Evolutionary conservation across 2,888 invertebrate genomes (phyloP), one percentile per base, ranked within the genome.

Genomic region (Eucera pruinosa): DNA sequence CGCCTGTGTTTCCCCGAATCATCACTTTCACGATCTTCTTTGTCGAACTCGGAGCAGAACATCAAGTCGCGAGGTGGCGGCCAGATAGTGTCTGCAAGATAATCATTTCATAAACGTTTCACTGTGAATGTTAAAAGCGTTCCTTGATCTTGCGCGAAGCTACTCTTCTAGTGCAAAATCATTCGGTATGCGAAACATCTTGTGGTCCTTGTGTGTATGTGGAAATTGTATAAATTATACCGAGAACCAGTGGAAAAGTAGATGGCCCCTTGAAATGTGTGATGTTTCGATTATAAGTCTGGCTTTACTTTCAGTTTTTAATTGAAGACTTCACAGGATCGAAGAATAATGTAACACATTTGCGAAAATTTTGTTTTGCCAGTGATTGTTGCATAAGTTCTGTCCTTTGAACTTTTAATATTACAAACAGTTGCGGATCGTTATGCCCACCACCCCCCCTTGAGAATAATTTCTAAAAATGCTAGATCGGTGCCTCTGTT

Each of bases 61-160:
- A 87, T 83, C 50, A 85, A 82, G 41, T 88, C 85, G 61, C 76
- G 81, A 18, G 87, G 83, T 47, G 88, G 77, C 66, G 89, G 89
- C 89, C 89, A 89, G 64, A 88, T 85, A 43, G 50, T 85, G 36
- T 89, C 89, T 89, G 79, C 33, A 86, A 88, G 58, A 41, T 52
- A 23, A 81, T 81, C 47, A 50, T 30, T 61, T 57, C 30, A 11
- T 13, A 50, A 54, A 18, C 27, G 43, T 52, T 55, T 55, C 39
- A 65, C 30, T 23, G 36, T 55, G 9, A 43, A 48, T 43, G 33
- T 13, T 27, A 54, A 65, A 41, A 33, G 39, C 41, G 47, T 72
- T 61, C 55, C 47, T 58, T 54, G 30, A 50, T 78, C 54, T 65
- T 50, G 45, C 15, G 33, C 9, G 60, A 58, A 67, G 41, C 43